Percentiles rank a stretch among this genome's conserved stretches.
Conservation (phyloP, 23 tunicate genomes). For the Corella eumyota region DNA sequence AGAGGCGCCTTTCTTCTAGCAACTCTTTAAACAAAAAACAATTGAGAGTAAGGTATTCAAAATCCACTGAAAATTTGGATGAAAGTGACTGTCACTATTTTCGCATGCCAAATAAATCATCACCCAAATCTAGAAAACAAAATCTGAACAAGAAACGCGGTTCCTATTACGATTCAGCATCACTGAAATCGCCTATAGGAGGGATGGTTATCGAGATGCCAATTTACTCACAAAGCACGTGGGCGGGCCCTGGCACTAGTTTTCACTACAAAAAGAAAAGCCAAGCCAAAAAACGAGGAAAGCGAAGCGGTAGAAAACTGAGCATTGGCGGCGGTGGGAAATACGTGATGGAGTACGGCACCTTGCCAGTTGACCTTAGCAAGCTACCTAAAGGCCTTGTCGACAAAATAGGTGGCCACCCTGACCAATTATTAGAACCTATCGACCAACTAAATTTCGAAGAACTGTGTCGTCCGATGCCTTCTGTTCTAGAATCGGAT, state of each 20-base stretch:
- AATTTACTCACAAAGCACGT: constrained; percentile 53
- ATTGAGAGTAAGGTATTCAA: not conserved
- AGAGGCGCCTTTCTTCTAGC: too few species aligned
- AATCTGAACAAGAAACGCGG: not conserved
- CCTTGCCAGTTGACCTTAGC: constrained; percentile 46
- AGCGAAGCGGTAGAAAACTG: constrained; percentile 8
- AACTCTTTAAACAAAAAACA: not conserved
- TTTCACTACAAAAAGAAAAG: not conserved
- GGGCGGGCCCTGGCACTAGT: constrained; percentile 36
- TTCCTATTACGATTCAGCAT: constrained; percentile 9
- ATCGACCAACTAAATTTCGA: constrained; percentile 48
- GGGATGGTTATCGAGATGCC: constrained; percentile 58
- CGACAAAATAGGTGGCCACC: constrained; percentile 45
- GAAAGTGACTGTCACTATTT: too few species aligned
- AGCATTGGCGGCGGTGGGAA: constrained; percentile 58
- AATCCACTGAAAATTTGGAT: not conserved
- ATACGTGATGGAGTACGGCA: constrained; percentile 41
- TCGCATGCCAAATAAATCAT: too few species aligned
- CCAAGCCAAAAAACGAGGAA: not conserved
- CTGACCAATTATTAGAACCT: constrained; percentile 48
- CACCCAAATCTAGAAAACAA: not conserved
- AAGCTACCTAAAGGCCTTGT: constrained; percentile 37
- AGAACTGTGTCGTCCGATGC: constrained; percentile 42
- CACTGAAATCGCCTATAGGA: constrained; percentile 27
- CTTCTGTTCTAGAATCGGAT: constrained; percentile 23